Base-by-base conservation (phyloP, 2,797 vertebrate species). In the Telmatherina bonti region DNA sequence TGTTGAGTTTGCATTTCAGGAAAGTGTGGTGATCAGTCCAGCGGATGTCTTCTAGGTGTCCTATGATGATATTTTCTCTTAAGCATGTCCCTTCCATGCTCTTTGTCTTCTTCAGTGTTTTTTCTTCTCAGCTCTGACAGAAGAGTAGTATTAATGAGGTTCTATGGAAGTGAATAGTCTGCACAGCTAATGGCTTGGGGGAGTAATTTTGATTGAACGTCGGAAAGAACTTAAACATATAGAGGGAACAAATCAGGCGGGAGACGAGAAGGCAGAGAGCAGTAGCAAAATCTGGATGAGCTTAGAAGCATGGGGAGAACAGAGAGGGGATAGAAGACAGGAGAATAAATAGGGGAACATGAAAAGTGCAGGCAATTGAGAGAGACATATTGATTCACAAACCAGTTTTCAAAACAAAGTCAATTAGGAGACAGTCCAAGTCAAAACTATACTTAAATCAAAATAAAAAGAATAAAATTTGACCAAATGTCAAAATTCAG, bases 71-170 rank as follows among this genome's bases (percentile, higher is more conserved):
- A 51, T 82, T 79, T 56, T 61, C 67, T 49, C 70, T 54, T 65
- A 31, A 67, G 22, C 62, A 69, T 33, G 5, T 81, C 61, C 60
- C 61, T 77, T 77, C 74, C 27, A 11, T 64, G 75, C 55, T 67
- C 41, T 59, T 26, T 53, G 58, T 80, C 71, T 74, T 67, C 31
- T 29, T 72, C 35, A 72, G 45, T 81, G 67, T 78, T 82, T 85
- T n/a, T 71, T 74, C 62, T 65, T 73, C 67, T 74, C 16, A 45
- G 58, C 57, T 81, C 64, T 84, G 81, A 86, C 83, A 85, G 81
- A 65, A 79, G 76, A 80, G 56, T 7, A 33, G 65, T 84, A 88
- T 84, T 91, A 90, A 87, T 88, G 85, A 84, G 81, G 67, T 70
- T 76, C 74, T 61, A 62, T 67, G 61, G 76, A 73, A 65, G 77